phyloP scores from a whole-genome alignment of 2,888 invertebrate genomes.

The Ashinkailepas kermadecensis region DNA sequence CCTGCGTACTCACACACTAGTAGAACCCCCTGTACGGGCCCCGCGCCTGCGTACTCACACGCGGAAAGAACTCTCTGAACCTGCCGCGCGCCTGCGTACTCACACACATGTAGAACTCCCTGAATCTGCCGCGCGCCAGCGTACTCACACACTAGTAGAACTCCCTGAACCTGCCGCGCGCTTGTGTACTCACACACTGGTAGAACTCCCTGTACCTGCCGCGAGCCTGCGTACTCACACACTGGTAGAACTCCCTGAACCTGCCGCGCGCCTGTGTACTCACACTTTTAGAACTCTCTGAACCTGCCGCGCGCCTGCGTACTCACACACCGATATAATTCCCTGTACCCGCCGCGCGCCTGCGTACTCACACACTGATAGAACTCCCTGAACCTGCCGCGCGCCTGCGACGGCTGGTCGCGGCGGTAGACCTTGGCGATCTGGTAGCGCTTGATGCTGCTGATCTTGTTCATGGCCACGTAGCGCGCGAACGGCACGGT shows the following conservation, averaged over 20 bases:
- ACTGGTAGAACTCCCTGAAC: constrained; percentile 98
- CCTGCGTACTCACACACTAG: neutral
- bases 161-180: no score
- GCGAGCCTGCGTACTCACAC: constrained; percentile 61
- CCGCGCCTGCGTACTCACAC: neutral
- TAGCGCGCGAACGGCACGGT: constrained; percentile 98
- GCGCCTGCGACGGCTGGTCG: constrained; percentile 94
- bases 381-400: constrained; percentile 85
- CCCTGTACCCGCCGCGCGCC: constrained; percentile 77
- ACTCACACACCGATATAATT: constrained; percentile 99
- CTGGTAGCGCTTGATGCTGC: constrained; percentile 89
- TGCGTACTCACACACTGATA: constrained; percentile 97
- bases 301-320: constrained; percentile 79
- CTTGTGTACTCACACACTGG: neutral
- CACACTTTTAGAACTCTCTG: constrained; percentile 98
- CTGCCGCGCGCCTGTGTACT: constrained; percentile 78
- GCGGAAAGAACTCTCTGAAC: no score
- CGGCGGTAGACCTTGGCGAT: constrained; percentile 97
- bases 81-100: no score
- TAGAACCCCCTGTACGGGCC: neutral
- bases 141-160: neutral
- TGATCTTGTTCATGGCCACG: constrained; percentile 94
- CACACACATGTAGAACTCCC: neutral
- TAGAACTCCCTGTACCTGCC: no score
- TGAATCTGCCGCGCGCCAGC: no score